Evolutionary conservation across 2,113 vertebrate genomes (phyloP), one percentile per base, ranked within the genome.

Genomic region (Hylia prasina): DNA sequence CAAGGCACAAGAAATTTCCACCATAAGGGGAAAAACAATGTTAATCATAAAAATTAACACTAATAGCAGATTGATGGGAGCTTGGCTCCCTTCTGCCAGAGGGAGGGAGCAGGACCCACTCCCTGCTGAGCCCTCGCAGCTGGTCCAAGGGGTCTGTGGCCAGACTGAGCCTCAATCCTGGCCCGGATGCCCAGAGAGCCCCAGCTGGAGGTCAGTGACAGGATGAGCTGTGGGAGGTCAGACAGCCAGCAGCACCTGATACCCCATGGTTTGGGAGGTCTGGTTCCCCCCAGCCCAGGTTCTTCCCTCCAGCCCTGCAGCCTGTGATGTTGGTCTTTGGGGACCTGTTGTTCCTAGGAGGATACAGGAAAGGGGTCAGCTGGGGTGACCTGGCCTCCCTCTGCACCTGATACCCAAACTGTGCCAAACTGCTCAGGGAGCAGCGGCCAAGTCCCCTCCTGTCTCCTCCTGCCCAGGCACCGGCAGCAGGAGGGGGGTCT

Each of bases 1-100:
- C 92, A 95, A 96, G 90, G 91, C 89, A 80, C 70, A 93, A 90
- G 95, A 97, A 96, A 96, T 92, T 90, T 94, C 88, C 90, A 91
- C 85, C 92, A 85, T 93, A 87, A 90, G 88, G 92, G 48, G 66
- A 85, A 94, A 96, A 94, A 79, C 90, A 91, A 85, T 11, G 70
- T 82, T 95, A 60, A 95, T 90, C 78, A 90, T 65, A 87, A 90
- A 93, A 94, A 93, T 85, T 63, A 84, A 76, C 85, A 68, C 47
- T 66, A 79, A 82, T 58, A 79, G 40, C 17, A 3, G 9, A 39
- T 2, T 14, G 60, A 75, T 54, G 31, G 45, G 51, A 83, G 79
- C 44, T 42, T 42, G 31, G 81, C 60, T 81, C 42, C 33, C 23
- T 47, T 13, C 39, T 82, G 51, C 50, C 21, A 8, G n/a, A 39